Evolutionary conservation across 2,888 invertebrate genomes (phyloP), one percentile per base, ranked within the genome.

Genomic region (Strigamia transsilvanica): DNA sequence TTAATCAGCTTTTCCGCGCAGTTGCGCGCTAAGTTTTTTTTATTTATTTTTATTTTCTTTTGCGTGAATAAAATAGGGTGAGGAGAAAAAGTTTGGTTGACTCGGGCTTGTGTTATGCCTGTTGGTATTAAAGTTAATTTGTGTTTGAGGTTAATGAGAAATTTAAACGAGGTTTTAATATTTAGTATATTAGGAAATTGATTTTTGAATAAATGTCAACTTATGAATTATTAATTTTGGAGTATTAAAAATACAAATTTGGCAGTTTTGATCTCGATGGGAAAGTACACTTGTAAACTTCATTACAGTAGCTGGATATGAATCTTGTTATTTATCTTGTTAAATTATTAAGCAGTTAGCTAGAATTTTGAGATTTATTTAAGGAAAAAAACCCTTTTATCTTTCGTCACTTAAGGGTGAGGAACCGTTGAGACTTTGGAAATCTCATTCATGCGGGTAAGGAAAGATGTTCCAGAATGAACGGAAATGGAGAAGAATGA

Each of bases 361-460:
- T 32, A 32, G 9, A 27, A 2, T 15, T 73, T 12, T 1, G 27
- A 27, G 0, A 3, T 73, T 73, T 15, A n/a, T 73, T 73, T 13
- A 0, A 2, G 7, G 7, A 2, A 0, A 27, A 27, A 27, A 27
- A 27, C 3, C 27, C 27, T 27, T 27, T 27, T 27, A 3, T 27
- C 27, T 23, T 3, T 27, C 32, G 13, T 15, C 73, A 73, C 13
- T 27, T 27, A 73, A 38, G 38, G 38, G 3, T 4, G 23, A 7
- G 73, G 32, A 73, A 73, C 15, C 3, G 73, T 13, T 73, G 73
- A 32, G 10, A 27, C n/a, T 73, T 23, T 73, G 27, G 73, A 32
- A 73, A 73, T 73, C 73, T 73, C 73, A 73, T 73, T 66, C 61
- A 27, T 73, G 73, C 73, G 9, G 32, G n/a, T n/a, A 73, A 73